These are phyloP conservation scores for Sitobion miscanthi DNA, from an alignment of 1,140 invertebrate genomes.

Conservation along the genomic window DNA sequence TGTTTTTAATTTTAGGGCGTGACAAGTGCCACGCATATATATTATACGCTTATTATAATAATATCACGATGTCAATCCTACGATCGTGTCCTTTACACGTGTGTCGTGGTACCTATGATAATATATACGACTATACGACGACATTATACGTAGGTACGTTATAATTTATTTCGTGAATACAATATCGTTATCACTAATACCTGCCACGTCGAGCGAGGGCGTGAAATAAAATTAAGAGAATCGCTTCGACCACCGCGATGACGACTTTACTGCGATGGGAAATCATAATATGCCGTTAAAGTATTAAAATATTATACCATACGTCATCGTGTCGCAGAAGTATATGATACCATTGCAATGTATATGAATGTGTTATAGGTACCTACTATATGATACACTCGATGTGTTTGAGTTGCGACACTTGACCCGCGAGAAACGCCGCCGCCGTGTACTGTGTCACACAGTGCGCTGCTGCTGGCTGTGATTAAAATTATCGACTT, in stretches of 20 bases:
- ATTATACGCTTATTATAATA: neutral
- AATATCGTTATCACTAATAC: neutral
- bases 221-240: neutral
- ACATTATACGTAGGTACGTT: too few species aligned
- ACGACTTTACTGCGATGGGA: neutral
- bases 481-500: constrained; percentile 46
- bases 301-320: neutral
- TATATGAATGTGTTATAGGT: neutral
- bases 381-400: too few species aligned
- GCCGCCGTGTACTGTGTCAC: neutral
- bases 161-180: too few species aligned
- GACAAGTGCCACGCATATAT: neutral
- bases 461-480: neutral
- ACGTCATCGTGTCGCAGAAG: neutral
- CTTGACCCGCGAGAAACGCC: neutral
- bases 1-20: neutral
- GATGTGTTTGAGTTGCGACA: neutral
- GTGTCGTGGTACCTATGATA: too few species aligned
- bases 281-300: neutral
- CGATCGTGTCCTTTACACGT: too few species aligned
- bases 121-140: too few species aligned
- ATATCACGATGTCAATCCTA: neutral
- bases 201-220: too few species aligned
- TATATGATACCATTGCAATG: neutral
- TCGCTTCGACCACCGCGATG: neutral